Evolutionary conservation across 2,113 vertebrate species (phyloP).

Genomic region (Guaruba guarouba): DNA sequence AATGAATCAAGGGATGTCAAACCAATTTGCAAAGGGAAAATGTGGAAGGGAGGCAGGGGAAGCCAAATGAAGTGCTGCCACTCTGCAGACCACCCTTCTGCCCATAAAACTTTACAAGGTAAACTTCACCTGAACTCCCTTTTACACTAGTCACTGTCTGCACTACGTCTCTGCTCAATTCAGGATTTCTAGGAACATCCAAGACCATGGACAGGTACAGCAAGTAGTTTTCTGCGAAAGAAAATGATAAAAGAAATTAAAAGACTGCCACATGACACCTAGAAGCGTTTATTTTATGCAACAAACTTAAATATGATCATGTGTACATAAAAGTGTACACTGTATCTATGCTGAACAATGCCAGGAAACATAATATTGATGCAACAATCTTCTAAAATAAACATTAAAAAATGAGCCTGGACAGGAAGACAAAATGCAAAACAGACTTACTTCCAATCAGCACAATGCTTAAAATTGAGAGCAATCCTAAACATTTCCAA

Average conservation of each 20-base stretch:
- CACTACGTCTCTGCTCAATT: neutral
- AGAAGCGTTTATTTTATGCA: constrained; percentile 92
- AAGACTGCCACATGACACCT: constrained; percentile 79
- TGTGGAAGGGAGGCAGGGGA: neutral
- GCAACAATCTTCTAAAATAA: constrained; percentile 79
- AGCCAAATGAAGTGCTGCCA: neutral
- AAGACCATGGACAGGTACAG: neutral
- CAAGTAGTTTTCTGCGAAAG: neutral
- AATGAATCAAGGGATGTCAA: neutral
- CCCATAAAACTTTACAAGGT: neutral
- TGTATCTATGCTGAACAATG: constrained; percentile 83
- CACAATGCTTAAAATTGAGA: constrained; percentile 74
- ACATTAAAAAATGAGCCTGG: constrained; percentile 74
- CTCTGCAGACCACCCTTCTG: neutral
- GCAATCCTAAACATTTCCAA: constrained; percentile 75
- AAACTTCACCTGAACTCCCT: neutral
- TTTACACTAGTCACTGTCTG: neutral
- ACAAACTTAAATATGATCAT: constrained; percentile 86
- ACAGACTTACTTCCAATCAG: constrained; percentile 74
- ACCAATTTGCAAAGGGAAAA: neutral
- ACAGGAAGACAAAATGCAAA: constrained; percentile 80
- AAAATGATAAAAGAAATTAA: neutral
- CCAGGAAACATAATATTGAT: constrained; percentile 78
- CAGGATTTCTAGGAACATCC: neutral
- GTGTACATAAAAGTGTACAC: constrained; percentile 81